These are phyloP conservation scores for Pteronura brasiliensis DNA, from an alignment of 2,113 vertebrate genomes.

Conservation along the genomic window DNA sequence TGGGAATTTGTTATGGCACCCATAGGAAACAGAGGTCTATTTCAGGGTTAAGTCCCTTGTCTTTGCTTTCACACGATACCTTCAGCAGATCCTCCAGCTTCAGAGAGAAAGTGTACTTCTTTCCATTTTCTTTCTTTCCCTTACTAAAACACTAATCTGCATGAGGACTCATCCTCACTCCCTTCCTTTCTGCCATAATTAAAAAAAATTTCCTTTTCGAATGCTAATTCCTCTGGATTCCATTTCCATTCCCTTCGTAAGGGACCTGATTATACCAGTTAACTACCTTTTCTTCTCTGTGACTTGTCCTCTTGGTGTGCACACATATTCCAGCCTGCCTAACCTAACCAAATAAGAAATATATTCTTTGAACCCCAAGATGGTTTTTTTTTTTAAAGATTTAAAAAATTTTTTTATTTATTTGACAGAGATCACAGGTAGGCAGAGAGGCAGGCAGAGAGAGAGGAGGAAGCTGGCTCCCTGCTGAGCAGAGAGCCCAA, in stretches of 20 bases:
- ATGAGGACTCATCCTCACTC: background rate
- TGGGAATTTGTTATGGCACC: background rate
- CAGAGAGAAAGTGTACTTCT: background rate
- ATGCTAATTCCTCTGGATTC: background rate
- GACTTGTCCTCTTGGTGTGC: background rate
- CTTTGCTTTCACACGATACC: background rate
- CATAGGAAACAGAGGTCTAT: background rate
- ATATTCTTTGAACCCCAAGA: background rate
- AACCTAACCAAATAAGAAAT: background rate
- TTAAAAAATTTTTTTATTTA: too few species aligned
- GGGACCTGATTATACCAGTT: background rate
- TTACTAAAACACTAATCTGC: background rate
- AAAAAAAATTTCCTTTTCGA: background rate
- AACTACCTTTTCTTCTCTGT: background rate
- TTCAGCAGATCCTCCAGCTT: background rate
- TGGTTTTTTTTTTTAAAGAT: too few species aligned
- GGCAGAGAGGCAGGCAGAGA: too few species aligned
- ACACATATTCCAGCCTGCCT: background rate
- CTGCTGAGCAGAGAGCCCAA: too few species aligned
- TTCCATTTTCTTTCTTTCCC: background rate
- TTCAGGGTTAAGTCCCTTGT: background rate
- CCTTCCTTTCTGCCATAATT: background rate
- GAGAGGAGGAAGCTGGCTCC: too few species aligned
- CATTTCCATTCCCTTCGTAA: background rate
- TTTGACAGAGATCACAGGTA: too few species aligned